phyloP scores from a whole-genome alignment of 1,140 invertebrate genomes.

The Helicoverpa armigera region DNA sequence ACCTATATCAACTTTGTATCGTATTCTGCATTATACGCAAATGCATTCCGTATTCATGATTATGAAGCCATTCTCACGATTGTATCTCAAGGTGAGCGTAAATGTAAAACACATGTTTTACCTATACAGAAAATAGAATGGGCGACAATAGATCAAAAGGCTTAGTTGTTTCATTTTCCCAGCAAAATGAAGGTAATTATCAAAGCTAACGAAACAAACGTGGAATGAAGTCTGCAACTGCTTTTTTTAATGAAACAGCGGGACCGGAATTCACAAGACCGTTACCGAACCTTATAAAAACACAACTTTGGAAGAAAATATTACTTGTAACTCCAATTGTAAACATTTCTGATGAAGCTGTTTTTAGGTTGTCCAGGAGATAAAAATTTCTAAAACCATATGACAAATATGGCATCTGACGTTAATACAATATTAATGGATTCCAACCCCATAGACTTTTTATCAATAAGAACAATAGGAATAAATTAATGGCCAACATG shows the following conservation, averaged over 20 bases:
- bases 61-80: slow-evolving; percentile 41
- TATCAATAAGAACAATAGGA: slow-evolving; percentile 36
- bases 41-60: slow-evolving; percentile 25
- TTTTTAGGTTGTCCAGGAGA: background rate
- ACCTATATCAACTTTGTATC: slow-evolving; percentile 21
- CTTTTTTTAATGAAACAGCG: slow-evolving; percentile 45
- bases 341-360: background rate
- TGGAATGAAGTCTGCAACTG: slow-evolving; percentile 34
- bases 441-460: slow-evolving; percentile 6
- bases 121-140: background rate
- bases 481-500: slow-evolving; percentile 40
- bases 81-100: slow-evolving; percentile 44
- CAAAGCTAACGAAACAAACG: slow-evolving; percentile 49
- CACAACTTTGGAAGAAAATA: slow-evolving; percentile 7
- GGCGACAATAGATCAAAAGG: slow-evolving; percentile 25
- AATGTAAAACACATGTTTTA: slow-evolving; percentile 40
- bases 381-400: too few relatives aligned
- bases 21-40: slow-evolving; percentile 12
- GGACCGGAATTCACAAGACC: slow-evolving; percentile 41
- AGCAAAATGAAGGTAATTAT: slow-evolving; percentile 58
- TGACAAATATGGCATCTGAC: background rate
- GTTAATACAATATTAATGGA: background rate
- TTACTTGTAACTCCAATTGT: background rate
- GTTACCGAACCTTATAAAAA: slow-evolving; percentile 42
- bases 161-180: slow-evolving; percentile 49